Base-by-base conservation (phyloP, 1,140 invertebrate species). In the Pseudomyrmex gracilis region DNA sequence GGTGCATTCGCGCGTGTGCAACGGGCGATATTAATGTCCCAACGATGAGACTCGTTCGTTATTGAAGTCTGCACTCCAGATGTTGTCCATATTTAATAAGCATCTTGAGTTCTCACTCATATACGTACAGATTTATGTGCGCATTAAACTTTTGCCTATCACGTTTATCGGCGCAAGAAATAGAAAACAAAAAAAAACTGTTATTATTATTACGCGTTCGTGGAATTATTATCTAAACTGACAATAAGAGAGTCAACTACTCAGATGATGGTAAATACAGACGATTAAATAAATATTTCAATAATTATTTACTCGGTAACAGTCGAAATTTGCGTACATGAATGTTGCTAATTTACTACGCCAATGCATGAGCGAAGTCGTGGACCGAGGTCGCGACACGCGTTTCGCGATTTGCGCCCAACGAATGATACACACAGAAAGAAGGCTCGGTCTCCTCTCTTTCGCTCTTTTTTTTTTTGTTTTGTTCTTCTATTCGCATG, bases 341-440 rank as follows among this genome's bases (percentile, higher is more conserved):
- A 34, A 34, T 34, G 34, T 34, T 34, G 34, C 34, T 34, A 34
- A 34, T 34, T 34, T 34, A 8, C 76, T 61, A 80, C 83, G 66
- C 83, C 64, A 70, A 8, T 84, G 83, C 15, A 51, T 13, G 17
- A 43, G 3, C 61, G 60, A 78, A 84, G 51, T 84, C 24, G 64
- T 66, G 47, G 22, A 70, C 24, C 58, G 47, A 57, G 45, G 63
- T 78, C 47, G 10, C 53, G 74, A 78, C 76, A 82, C 63, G 71
- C 77, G 76, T 82, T 86, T 86, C 55, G 58, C 83, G 89, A 89
- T 88, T 85, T 85, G 83, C 60, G 58, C 20, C 57, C 80, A 89
- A 90, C 82, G 88, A 88, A 90, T 78, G 88, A 88, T 68, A 83
- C 86, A 83, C 24, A 76, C 73, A 73, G 73, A 71, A 57, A 61